Evolutionary conservation across 2,797 vertebrate genomes (phyloP), one percentile per base, ranked within the genome.

Genomic region (Cercopithecus diana): DNA sequence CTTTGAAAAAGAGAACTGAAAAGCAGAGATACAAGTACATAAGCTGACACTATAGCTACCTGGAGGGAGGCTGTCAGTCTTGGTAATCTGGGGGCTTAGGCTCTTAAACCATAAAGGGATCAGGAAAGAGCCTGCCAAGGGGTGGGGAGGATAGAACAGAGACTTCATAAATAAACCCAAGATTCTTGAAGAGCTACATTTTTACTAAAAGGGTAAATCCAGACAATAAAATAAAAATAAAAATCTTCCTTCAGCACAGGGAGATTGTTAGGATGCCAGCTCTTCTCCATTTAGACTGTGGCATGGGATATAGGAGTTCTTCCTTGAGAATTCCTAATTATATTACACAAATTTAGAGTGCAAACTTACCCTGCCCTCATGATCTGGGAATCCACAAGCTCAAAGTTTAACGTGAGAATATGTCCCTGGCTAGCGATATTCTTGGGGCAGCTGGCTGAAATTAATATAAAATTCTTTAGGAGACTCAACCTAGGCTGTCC

Each of bases 371-470:
- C 45, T 85, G 43, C 28, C 19, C 19, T 12, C 57, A 24, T 33
- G 72, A 39, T 61, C 93, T 85, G 41, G 50, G 79, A 94, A 86
- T 70, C 73, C 41, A 81, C 5, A 67, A 50, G 73, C 36, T 86
- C 84, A 96, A 95, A 89, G 22, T 88, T 93, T 50, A 83, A 90
- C 20, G 26, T 73, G 58, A 90, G 94, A 83, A 87, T 88, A 87
- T 57, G 28, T 73, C 72, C 26, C 82, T 88, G 45, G 22, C 33
- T 33, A 64, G 50, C 70, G 9, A 75, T 26, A 57, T 12, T n/a
- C 19, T 84, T 30, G 5, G 5, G 20, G 24, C 30, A 93, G 22
- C 19, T 28, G 4, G 55, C 48, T 36, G 55, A 61, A 36, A 36
- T 22, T 50, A 50, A 79, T 28, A 79, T 41, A 55, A n/a, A 24